Base-by-base conservation (phyloP, 1,140 invertebrate species). In the Pinna nobilis region DNA sequence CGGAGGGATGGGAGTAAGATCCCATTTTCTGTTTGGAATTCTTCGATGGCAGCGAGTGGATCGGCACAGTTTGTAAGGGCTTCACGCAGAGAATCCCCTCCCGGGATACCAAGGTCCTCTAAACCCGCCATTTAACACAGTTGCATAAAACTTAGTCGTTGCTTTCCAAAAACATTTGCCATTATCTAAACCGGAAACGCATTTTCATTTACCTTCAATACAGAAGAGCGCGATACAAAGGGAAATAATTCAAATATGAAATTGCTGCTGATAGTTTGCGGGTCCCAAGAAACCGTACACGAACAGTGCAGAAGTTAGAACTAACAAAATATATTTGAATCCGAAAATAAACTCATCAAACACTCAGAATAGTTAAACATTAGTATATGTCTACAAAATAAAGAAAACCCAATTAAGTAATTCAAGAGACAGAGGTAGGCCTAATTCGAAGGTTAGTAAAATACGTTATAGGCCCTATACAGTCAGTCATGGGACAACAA, bases 51-150 rank as follows among this genome's bases (percentile, higher is more conserved):
- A 91, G 96, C 97, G 3, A 98, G 86, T 18, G 97, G 97, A 91
- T 99, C 97, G 1, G 96, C 96, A 87, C 97, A 98, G 84, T 96
- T 98, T 28, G 97, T 98, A 2, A 99, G 90, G 51, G 97, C 94
- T 87, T 98, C 96, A 70, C 95, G 92, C 13, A 99, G 90, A 87
- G 93, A 96, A 44, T 93, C 93, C 83, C 96, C 94, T 0, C 97
- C 97, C 13, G 96, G 94, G 73, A 99, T 95, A 35, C 96, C 96
- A 18, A 97, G 92, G 73, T 97, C 95, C 90, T 98, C 96, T 66
- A 99, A 87, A 25, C 92, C 92, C 23, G 89, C 70, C 88, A 90
- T 89, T 25, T n/a, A n/a, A n/a, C n/a, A n/a, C n/a, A n/a, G n/a
- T n/a, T n/a, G n/a, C n/a, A n/a, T n/a, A n/a, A 44, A 44, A 44